Base-by-base conservation (phyloP, 2,888 invertebrate species). In the Cataglyphis albicans region DNA sequence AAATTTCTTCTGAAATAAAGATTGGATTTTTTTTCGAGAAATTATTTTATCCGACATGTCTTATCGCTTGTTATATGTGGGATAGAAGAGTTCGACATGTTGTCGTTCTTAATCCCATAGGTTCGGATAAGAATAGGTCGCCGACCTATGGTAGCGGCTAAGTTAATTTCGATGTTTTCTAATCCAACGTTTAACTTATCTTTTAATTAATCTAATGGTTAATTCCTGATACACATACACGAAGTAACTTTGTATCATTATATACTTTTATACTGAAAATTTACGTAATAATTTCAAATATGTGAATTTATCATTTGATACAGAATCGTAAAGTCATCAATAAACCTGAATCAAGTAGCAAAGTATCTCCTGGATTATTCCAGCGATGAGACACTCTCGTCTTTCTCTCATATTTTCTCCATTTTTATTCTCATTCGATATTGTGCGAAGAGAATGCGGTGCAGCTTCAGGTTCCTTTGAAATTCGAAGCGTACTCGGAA, bases 81-180 rank as follows among this genome's bases (percentile, higher is more conserved):
- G n/a, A 52, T 52, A 52, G n/a, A n/a, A 1, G 15, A 84, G 84
- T 74, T 89, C 84, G 67, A 75, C 73, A 25, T 65, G 75, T 76
- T 83, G 70, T 81, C 65, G 73, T 84, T 75, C 63, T 81, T 41
- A 68, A 78, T 84, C 57, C 75, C 82, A 81, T 73, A 83, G 48
- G 81, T 61, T 75, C 59, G 87, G 84, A 87, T 84, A 87, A 85
- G 83, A 84, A 41, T 61, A 81, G 89, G 84, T 84, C 82, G 82
- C 84, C 57, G 87, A 88, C 87, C 86, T 41, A 35, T 67, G 41
- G 25, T 35, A 52, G 48, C 61, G 29, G 32, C 74, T 41, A 35
- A 61, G n/a, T 35, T 4, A 38, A 55, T 29, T 57, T 10, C 41
- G 44, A 65, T 35, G 44, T 67, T 25, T 18, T 25, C 65, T 65